Evolutionary conservation across 2,113 vertebrate genomes (phyloP), one percentile per base, ranked within the genome.

Genomic region (Siniperca knerii): DNA sequence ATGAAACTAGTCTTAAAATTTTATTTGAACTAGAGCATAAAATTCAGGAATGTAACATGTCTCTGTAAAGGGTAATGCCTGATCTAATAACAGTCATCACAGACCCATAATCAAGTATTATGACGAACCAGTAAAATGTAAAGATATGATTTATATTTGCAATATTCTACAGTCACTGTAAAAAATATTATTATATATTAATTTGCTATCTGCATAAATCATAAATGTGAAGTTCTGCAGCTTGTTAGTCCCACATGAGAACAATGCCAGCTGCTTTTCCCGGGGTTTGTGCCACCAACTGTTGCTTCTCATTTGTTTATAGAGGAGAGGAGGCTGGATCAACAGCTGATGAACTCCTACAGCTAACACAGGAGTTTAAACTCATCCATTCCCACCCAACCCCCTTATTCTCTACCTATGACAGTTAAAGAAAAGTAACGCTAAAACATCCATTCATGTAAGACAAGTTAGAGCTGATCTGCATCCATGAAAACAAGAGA

Each of bases 261-360:
- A 73, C 74, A 80, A 86, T 40, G 87, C 70, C 93, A 93, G 87
- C 85, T 92, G 89, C 58, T 81, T 89, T 88, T 87, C 78, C 67
- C 62, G 21, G 66, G 50, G 67, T 85, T 62, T 91, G 83, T 66
- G 35, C 79, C 87, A 88, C 89, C 89, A 95, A 93, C 90, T 94
- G 91, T 85, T 90, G 80, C 82, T 78, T 80, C 68, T 79, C 83
- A 88, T 90, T 92, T 94, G 92, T 95, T 95, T 79, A 92, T 61
- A 84, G 37, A 88, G 64, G 78, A 81, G 68, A 70, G 83, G 78
- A 79, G 46, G 7, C 42, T 10, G 55, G n/a, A 66, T 87, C 83
- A 84, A 87, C 92, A 94, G 92, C 88, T 93, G 92, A 93, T 82
- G 80, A 77, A 82, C 77, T 82, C 33, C 50, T 55, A 54, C 79